Evolutionary conservation across 2,797 vertebrate genomes (phyloP), one percentile per base, ranked within the genome.

Genomic region (Xiphophorus birchmanni): DNA sequence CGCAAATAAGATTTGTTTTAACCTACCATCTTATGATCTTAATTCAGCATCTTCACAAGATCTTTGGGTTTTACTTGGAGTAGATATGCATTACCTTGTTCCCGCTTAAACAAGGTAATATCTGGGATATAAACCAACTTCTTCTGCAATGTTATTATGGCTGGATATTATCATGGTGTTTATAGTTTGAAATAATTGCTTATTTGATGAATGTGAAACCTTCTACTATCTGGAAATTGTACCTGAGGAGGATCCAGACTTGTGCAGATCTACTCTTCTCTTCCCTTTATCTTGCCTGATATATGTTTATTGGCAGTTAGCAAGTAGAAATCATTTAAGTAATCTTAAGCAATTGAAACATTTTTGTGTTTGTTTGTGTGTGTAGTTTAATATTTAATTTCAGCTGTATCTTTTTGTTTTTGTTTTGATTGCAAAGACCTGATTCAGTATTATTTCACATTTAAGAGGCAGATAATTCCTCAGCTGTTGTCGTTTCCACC

Each of bases 401-500:
- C 42, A 71, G 12, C 23, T 45, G 23, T 45, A 45, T 45, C 5
- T 7, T 17, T n/a, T 47, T 15, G 2, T 69, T 47, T 47, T 2
- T 4, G 26, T 54, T 56, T 56, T n/a, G 11, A 4, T 72, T 45
- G 69, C 26, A 15, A 72, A 42, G 17, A 45, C 13, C 1, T n/a
- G 23, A 15, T 71, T 44, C 63, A 48, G 21, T 75, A 50, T 80
- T 77, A 78, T 79, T 77, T 80, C 45, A 84, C 40, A 54, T 75
- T 86, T 73, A 73, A 76, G 72, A 69, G 52, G 1, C 10, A 74
- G 76, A 80, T 3, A 52, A 32, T 78, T 48, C 52, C 58, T 74
- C 71, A 83, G 83, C 75, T 77, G 60, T 84, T 90, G 86, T 88
- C 80, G 8, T 89, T 88, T 89, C 84, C 82, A 85, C 65, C 82